Conservation (phyloP, 2,888 invertebrate genomes). For the Drosophila cracens region DNA sequence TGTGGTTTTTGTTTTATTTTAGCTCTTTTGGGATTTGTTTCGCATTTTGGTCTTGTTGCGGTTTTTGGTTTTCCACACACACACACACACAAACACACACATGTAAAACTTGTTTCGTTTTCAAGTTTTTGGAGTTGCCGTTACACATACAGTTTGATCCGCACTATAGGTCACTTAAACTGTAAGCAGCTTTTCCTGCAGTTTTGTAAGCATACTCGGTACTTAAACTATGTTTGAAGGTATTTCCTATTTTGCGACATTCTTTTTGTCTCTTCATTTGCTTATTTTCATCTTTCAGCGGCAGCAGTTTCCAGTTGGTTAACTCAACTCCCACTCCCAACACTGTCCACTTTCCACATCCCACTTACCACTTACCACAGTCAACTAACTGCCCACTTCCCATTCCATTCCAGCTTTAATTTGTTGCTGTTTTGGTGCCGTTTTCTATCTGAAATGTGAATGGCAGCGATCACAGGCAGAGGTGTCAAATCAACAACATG, state of each 20-base stretch:
- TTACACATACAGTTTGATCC: constrained; percentile 33
- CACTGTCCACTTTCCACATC: constrained; percentile 14
- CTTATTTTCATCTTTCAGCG: constrained; percentile 6
- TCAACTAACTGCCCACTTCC: constrained; percentile 20
- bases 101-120: constrained; percentile 68
- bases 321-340: constrained; percentile 32
- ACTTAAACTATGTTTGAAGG: not conserved
- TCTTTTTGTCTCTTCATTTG: constrained; percentile 6
- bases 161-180: constrained; percentile 15
- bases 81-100: not conserved
- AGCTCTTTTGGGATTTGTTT: constrained; percentile 18
- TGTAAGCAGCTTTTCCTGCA: constrained; percentile 35
- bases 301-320: constrained; percentile 65
- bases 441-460: constrained; percentile 25
- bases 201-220: not conserved
- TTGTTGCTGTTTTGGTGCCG: constrained; percentile 16
- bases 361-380: constrained; percentile 13
- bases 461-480: constrained; percentile 14
- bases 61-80: constrained; percentile 38
- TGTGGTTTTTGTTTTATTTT: not conserved
- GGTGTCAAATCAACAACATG: constrained; percentile 12
- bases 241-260: constrained; percentile 12
- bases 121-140: constrained; percentile 54
- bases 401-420: constrained; percentile 22
- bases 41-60: constrained; percentile 18